phyloP scores from a whole-genome alignment of 2,113 vertebrate genomes.

The Pseudorectes ferrugineus region DNA sequence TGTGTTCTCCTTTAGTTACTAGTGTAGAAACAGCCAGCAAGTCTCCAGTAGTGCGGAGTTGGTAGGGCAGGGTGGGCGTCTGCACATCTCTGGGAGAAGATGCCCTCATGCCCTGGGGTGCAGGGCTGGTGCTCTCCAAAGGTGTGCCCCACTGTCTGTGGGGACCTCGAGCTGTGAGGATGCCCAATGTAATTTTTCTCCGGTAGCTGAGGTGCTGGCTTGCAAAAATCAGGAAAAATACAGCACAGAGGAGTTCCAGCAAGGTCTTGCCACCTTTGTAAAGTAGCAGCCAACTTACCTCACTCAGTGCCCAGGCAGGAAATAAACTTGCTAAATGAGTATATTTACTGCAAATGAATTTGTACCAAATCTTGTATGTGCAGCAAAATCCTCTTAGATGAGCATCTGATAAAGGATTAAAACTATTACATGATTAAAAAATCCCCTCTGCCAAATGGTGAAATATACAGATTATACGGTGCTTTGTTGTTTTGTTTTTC shows the following conservation, averaged over 20 bases:
- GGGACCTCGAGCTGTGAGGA: neutral
- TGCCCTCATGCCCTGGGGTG: accelerated
- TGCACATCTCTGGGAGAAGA: neutral
- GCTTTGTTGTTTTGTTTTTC: slow-evolving; percentile 23
- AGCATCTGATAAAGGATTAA: slow-evolving; percentile 38
- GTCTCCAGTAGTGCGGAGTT: accelerated
- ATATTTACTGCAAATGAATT: slow-evolving; percentile 32
- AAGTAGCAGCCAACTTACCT: neutral
- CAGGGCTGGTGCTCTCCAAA: neutral
- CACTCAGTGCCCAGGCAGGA: neutral
- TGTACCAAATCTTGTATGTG: slow-evolving; percentile 33
- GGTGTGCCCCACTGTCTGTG: accelerated
- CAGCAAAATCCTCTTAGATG: slow-evolving; percentile 45
- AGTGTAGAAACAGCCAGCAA: neutral
- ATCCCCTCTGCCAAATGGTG: neutral
- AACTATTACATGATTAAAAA: slow-evolving; percentile 55
- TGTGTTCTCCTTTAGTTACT: neutral
- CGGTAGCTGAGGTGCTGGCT: neutral
- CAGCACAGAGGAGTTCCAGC: neutral
- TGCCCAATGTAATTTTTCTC: neutral
- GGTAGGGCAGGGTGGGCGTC: neutral
- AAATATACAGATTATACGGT: slow-evolving; percentile 19
- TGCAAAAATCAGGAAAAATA: neutral
- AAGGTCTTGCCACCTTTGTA: neutral
- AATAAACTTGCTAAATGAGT: slow-evolving; percentile 16